Conservation (phyloP, 2,888 invertebrate genomes). For the Cyaniris semiargus region DNA sequence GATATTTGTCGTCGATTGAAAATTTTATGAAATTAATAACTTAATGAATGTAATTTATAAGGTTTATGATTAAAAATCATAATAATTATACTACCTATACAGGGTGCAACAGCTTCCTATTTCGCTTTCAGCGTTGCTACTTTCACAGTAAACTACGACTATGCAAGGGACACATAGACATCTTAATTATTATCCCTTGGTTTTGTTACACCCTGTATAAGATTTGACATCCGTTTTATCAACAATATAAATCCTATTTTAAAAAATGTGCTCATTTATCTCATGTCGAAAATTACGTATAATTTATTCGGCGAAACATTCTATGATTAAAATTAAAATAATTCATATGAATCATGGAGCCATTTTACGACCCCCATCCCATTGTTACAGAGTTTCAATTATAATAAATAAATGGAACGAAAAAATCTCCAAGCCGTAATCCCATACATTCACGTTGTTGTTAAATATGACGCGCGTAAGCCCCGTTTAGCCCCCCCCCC, state of each 20-base stretch:
- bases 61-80: too few relatives aligned
- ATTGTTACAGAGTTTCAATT: conserved; percentile 4
- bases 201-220: too few relatives aligned
- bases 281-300: neutral
- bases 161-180: too few relatives aligned
- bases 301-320: neutral
- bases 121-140: too few relatives aligned
- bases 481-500: neutral
- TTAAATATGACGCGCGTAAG: conserved; percentile 12
- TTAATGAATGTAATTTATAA: too few relatives aligned
- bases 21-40: neutral
- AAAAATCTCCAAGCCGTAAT: neutral
- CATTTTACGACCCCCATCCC: neutral
- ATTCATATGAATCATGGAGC: neutral
- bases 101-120: too few relatives aligned
- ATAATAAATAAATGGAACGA: conserved; percentile 5
- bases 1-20: neutral
- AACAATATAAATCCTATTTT: too few relatives aligned
- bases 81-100: neutral
- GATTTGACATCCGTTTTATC: too few relatives aligned
- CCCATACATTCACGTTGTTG: conserved; percentile 2
- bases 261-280: neutral
- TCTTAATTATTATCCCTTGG: too few relatives aligned
- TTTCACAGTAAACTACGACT: too few relatives aligned
- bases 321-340: neutral